Evolutionary conservation across 2,797 vertebrate genomes (phyloP), one percentile per base, ranked within the genome.

Genomic region (Phoebastria nigripes): DNA sequence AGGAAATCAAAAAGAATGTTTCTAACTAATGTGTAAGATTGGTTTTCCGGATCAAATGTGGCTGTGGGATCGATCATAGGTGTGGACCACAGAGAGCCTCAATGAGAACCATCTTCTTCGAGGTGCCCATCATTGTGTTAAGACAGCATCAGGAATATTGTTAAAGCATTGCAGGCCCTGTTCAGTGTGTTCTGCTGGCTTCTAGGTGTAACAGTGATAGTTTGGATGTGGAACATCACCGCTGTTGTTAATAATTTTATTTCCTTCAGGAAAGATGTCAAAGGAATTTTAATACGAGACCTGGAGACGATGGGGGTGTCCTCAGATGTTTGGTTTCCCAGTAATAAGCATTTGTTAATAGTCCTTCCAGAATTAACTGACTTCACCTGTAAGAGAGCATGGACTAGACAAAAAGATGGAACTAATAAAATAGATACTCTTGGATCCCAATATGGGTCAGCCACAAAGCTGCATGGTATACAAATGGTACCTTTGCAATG

Each of bases 81-180:
- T 72, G 17, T 83, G 54, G 47, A 66, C 22, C 11, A 14, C 18
- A 13, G 29, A 66, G 35, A 63, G 49, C 35, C 15, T 78, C 52
- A 37, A 8, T 0, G 1, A 82, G 46, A 72, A 29, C 16, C 33
- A 3, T 47, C 8, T 6, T 46, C 8, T 7, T 79, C 4, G 1
- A 39, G 61, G 42, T 62, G 28, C 41, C 61, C 37, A 18, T 61
- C 3, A 1, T 54, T 33, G 35, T 42, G 55, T 61, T 72, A 55
- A 61, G 54, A 42, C 25, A 47, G 20, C 54, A 44, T 22, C 42
- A 31, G 33, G 54, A 39, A 44, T 55, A 37, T 20, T 62, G 13
- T 61, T 65, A 39, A 44, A 88, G 54, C 12, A 7, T 54, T 61
- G 35, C 9, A 14, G 47, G 25, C 12, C 56, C 54, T 19, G 26